Percentiles rank a stretch among this genome's conserved stretches.
phyloP scores from a whole-genome alignment of 2,888 invertebrate species.

The Phyllotreta striolata region DNA sequence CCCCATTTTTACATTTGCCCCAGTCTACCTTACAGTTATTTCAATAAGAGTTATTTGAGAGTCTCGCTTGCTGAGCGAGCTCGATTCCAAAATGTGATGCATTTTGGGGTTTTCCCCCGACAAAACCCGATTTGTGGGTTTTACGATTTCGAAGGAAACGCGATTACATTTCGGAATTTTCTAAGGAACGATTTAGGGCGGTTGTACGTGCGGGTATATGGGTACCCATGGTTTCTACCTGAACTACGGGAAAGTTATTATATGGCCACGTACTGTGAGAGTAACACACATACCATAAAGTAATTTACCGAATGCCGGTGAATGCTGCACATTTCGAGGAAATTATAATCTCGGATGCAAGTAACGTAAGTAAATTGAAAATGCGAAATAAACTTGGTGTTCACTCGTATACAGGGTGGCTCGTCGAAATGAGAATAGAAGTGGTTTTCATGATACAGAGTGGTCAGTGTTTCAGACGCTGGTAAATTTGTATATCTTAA shows the following conservation, averaged over 20 bases:
- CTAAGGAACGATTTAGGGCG: conserved; percentile 5
- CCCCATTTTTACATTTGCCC: too few relatives aligned
- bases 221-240: conserved; percentile 33
- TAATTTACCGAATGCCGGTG: conserved; percentile 36
- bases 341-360: conserved; percentile 21
- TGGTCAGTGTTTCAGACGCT: too few relatives aligned
- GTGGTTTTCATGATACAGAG: neutral
- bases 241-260: conserved; percentile 43
- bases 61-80: too few relatives aligned
- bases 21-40: too few relatives aligned
- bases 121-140: neutral
- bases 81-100: too few relatives aligned
- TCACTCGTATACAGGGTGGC: conserved; percentile 6
- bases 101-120: too few relatives aligned
- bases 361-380: conserved; percentile 29
- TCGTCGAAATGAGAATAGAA: neutral
- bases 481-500: too few relatives aligned
- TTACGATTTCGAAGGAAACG: too few relatives aligned
- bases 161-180: too few relatives aligned
- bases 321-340: conserved; percentile 38
- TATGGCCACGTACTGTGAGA: conserved; percentile 43
- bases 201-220: conserved; percentile 6
- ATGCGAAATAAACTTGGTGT: conserved; percentile 30
- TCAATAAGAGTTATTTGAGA: too few relatives aligned
- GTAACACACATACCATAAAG: conserved; percentile 44